These are phyloP conservation scores for Parthenolecanium corni DNA, from an alignment of 2,888 invertebrate species.

Conservation along the genomic window DNA sequence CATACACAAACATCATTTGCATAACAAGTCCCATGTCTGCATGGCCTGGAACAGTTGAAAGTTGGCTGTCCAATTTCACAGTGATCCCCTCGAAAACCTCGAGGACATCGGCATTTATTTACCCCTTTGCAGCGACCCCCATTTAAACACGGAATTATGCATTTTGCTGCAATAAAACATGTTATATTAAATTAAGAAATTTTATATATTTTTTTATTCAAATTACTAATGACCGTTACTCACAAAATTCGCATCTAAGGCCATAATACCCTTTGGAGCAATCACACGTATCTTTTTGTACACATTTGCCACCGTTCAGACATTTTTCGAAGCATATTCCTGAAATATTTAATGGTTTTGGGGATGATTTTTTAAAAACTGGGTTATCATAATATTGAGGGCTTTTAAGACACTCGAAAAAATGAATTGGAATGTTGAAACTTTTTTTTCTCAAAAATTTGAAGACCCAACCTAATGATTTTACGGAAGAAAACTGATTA, in stretches of 20 bases:
- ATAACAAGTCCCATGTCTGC: conserved; percentile 63
- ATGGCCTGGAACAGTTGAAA: conserved; percentile 60
- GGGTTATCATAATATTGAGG: neutral
- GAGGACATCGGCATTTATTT: conserved; percentile 77
- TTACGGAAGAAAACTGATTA: no score
- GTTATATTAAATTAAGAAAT: no score
- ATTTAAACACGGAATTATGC: conserved; percentile 80
- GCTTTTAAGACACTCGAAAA: no score
- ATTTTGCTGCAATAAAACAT: conserved; percentile 52
- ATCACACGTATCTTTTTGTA: conserved; percentile 86
- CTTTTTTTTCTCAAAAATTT: no score
- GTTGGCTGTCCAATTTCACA: conserved; percentile 74
- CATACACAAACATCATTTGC: conserved; percentile 60
- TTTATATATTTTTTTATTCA: neutral
- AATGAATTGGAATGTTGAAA: no score
- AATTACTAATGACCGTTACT: conserved; percentile 41
- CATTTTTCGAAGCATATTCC: conserved; percentile 87
- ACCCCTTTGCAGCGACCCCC: conserved; percentile 81
- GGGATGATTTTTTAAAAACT: neutral
- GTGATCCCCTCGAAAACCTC: conserved; percentile 74
- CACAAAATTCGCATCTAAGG: conserved; percentile 79
- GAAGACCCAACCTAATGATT: no score
- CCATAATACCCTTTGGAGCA: conserved; percentile 88
- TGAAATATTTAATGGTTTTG: conserved; percentile 38
- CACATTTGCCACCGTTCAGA: conserved; percentile 85